Conservation (phyloP, 1,140 invertebrate species). For the Coptotermes formosanus region DNA sequence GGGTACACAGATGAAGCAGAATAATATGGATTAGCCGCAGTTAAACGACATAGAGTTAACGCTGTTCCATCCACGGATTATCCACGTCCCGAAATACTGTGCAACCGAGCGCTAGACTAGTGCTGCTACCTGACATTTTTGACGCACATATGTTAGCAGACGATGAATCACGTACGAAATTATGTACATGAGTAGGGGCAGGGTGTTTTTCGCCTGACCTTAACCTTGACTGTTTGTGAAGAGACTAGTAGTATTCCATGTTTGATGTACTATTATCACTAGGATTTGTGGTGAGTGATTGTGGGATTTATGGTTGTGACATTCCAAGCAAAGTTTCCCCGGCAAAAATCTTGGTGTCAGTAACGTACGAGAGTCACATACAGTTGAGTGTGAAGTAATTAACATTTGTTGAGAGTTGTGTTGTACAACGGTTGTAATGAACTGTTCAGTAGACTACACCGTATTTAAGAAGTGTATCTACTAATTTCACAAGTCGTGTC, state of each 20-base stretch:
- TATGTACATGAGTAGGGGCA: background rate
- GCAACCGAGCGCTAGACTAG: background rate
- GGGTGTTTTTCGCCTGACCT: background rate
- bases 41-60: too few relatives aligned
- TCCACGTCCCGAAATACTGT: too few relatives aligned
- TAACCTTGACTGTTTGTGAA: background rate
- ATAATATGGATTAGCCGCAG: too few relatives aligned
- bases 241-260: background rate
- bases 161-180: background rate
- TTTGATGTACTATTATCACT: background rate
- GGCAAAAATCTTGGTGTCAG: background rate
- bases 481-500: background rate
- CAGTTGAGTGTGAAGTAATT: background rate
- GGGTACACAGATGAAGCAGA: too few relatives aligned
- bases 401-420: background rate
- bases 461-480: background rate
- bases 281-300: background rate
- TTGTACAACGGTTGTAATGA: background rate
- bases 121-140: background rate
- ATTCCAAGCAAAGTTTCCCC: background rate
- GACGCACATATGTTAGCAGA: background rate
- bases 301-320: background rate
- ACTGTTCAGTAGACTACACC: background rate
- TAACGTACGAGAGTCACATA: too few relatives aligned
- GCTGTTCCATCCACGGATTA: too few relatives aligned